Base-by-base conservation (phyloP, 2,888 invertebrate species). In the Lumbricus terrestris region DNA sequence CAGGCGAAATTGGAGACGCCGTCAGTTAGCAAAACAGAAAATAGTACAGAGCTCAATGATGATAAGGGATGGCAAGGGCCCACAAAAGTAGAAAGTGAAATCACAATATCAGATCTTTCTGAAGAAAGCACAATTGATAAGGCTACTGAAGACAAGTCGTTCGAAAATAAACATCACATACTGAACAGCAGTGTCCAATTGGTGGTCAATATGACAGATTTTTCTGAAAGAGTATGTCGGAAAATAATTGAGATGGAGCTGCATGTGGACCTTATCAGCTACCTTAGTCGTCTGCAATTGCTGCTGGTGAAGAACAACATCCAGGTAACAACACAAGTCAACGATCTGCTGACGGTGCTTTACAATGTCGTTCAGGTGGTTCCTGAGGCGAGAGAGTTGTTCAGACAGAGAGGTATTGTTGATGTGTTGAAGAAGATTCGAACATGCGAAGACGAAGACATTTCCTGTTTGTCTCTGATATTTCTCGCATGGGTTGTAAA, bases 401-500 rank as follows among this genome's bases (percentile, higher is more conserved):
- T 93, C 20, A 91, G 93, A 38, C 91, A 92, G 38, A 90, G 90
- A 54, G 91, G 91, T 20, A 91, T 93, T 5, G 91, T 93, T 20
- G 89, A 92, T 0, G 90, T 92, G 42, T 90, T 94, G 20, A 91
- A 93, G 40, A 54, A 54, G 5, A 90, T 91, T 88, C 89, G 91
- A n/a, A 89, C 42, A 16, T 90, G 90, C 16, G 88, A 90, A 33
- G 90, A 91, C 37, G 89, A 91, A 13, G 93, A 93, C 93, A 90
- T 94, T 3, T 90, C 93, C 40, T 93, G 93, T 15, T 93, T 94
- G 90, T 92, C 93, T 15, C 90, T 93, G 29, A 92, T 94, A 88
- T 91, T 93, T 13, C 92, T 94, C 89, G 93, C 94, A 8, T 94
- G 93, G 90, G 91, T 94, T 47, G 91, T 94, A 2, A 93, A 92